Percentiles rank a stretch among this genome's conserved stretches.
phyloP scores from a whole-genome alignment of 2,888 invertebrate genomes.

The Cerastoderma edule region DNA sequence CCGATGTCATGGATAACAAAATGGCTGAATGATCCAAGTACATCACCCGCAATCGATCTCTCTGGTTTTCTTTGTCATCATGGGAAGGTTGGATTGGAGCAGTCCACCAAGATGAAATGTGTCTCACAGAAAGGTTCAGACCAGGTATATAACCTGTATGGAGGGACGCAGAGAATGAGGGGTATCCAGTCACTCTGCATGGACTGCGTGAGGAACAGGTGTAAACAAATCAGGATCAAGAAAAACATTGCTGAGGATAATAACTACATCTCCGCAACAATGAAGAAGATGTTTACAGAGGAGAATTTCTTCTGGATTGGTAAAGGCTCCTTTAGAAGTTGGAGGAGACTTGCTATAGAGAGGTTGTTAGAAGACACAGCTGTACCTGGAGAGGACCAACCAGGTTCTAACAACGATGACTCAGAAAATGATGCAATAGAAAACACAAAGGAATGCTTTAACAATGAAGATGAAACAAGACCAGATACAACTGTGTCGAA shows the following conservation, averaged over 20 bases:
- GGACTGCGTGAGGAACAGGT: slow-evolving; percentile 85
- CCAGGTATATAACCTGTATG: slow-evolving; percentile 84
- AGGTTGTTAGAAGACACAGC: slow-evolving; percentile 36
- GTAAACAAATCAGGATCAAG: slow-evolving; percentile 84
- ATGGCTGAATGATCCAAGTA: slow-evolving; percentile 84
- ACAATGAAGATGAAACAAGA: slow-evolving; percentile 15
- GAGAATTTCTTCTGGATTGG: slow-evolving; percentile 85
- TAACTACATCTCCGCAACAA: slow-evolving; percentile 84
- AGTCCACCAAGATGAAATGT: slow-evolving; percentile 63
- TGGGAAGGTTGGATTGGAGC: slow-evolving; percentile 59
- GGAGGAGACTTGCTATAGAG: slow-evolving; percentile 85
- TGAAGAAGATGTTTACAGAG: slow-evolving; percentile 79
- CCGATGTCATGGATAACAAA: slow-evolving; percentile 85
- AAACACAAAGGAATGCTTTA: neutral
- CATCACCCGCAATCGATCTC: slow-evolving; percentile 84
- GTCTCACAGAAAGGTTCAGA: slow-evolving; percentile 80
- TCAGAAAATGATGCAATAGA: slow-evolving; percentile 7
- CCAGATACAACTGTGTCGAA: neutral
- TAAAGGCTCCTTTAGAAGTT: slow-evolving; percentile 86
- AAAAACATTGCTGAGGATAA: slow-evolving; percentile 85
- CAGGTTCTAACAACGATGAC: slow-evolving; percentile 23
- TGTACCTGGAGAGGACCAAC: slow-evolving; percentile 21
- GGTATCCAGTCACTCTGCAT: slow-evolving; percentile 79
- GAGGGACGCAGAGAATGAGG: slow-evolving; percentile 84
- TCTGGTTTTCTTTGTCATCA: slow-evolving; percentile 83